phyloP scores from a whole-genome alignment of 2,888 invertebrate genomes.

The Hypselothyrea guttata region DNA sequence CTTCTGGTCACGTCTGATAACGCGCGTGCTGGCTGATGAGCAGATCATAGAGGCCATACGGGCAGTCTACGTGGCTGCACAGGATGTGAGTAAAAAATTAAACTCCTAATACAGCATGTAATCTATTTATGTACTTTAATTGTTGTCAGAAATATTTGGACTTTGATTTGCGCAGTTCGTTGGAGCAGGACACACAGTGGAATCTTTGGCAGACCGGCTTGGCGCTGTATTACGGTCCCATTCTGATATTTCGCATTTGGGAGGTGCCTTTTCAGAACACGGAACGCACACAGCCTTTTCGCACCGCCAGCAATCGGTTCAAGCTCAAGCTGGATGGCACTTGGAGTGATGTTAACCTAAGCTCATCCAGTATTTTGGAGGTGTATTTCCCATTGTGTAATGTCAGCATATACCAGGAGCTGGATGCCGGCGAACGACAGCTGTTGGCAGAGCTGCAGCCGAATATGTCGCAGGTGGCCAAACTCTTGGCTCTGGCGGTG shows the following conservation, averaged over 20 bases:
- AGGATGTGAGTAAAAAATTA: constrained; percentile 84
- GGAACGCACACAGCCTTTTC: constrained; percentile 84
- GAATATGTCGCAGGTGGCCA: constrained; percentile 90
- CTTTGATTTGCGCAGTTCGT: constrained; percentile 77
- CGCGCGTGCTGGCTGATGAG: constrained; percentile 95
- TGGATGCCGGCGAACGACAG: constrained; percentile 83
- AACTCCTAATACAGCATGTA: not conserved
- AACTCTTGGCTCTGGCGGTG: constrained; percentile 92
- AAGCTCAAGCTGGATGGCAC: constrained; percentile 91
- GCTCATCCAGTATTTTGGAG: constrained; percentile 92
- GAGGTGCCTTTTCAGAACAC: constrained; percentile 86
- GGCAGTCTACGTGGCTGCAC: constrained; percentile 87
- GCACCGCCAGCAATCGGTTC: constrained; percentile 84
- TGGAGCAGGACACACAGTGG: constrained; percentile 88
- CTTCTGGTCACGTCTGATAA: constrained; percentile 97
- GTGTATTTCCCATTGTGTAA: constrained; percentile 88
- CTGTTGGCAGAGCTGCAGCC: constrained; percentile 85
- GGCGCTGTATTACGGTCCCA: constrained; percentile 91
- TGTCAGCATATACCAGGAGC: constrained; percentile 83
- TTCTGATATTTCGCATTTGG: constrained; percentile 90
- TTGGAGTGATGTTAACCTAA: constrained; percentile 92
- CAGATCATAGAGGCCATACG: constrained; percentile 90
- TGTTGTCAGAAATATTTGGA: constrained; percentile 68
- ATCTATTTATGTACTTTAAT: not conserved
- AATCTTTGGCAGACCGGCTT: constrained; percentile 96